Base-by-base conservation (phyloP, 2,797 vertebrate genomes). In the Cirrhinus molitorella region DNA sequence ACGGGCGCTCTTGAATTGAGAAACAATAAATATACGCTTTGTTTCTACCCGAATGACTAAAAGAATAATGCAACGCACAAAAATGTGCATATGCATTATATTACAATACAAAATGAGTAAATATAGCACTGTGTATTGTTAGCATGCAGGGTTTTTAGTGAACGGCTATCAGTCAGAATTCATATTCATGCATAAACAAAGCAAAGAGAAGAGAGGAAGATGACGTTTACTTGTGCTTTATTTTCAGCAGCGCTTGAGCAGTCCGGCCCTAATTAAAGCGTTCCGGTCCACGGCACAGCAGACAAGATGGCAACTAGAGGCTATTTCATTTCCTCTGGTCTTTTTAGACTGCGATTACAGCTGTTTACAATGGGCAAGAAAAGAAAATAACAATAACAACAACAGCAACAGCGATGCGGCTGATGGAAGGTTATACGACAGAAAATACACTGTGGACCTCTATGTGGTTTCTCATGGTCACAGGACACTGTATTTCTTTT, bases 201-300 rank as follows among this genome's bases (percentile, higher is more conserved):
- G 43, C 9, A 37, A 65, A 40, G 53, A 67, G 78, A 65, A 70
- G 68, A 83, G 67, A 83, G 49, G 80, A 75, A 80, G 43, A 49
- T 74, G 68, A 88, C 86, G 89, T 83, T 84, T 89, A 79, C 91
- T 89, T 90, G 90, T 59, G 92, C 90, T 90, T 92, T 91, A 91
- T 91, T 90, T 91, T 92, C 87, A 90, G 92, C 89, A 88, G 90
- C 88, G 92, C 92, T 90, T 89, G 91, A 89, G 89, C 90, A 90
- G 91, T 90, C 91, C 61, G 34, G 92, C 88, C 89, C 93, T 94
- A 94, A 95, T 95, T 94, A 94, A 94, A 95, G 92, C 88, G 93
- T 95, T 94, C 92, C 88, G 92, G 93, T 93, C 91, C 87, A 86
- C 85, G 85, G 93, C 91, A 88, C 91, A 88, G 84, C 90, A 88